Base-by-base conservation (phyloP, 2,888 invertebrate genomes). In the Neuroscelio doddi region DNA sequence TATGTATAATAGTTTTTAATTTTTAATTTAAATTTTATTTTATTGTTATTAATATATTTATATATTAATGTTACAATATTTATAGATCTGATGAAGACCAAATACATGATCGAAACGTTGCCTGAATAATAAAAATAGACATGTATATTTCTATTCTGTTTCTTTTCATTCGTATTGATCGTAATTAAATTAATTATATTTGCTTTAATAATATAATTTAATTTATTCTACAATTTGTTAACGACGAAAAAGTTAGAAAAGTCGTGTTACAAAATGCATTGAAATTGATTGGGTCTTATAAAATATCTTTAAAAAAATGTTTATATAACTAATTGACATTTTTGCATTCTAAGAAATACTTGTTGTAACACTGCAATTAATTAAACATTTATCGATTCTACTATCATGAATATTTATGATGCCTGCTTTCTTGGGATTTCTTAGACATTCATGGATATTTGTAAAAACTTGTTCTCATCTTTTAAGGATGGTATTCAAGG, bases 301-400 rank as follows among this genome's bases (percentile, higher is more conserved):
- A n/a, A n/a, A n/a, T n/a, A n/a, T n/a, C n/a, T n/a, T 36, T 38
- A 46, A 55, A 36, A 26, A 55, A 39, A 32, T 30, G 47, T 46
- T 45, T 47, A 46, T 46, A 26, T 26, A 47, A 56, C 41, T 56
- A 46, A 56, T 47, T 56, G 47, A 39, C 41, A 55, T 24, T 56
- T 53, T 56, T 32, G 47, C 21, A 55, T 55, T 55, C 27, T 14
- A 14, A 55, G 24, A 39, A 39, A 36, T 21, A 46, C 36, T n/a
- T n/a, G 49, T 56, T 49, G 30, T 34, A 34, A 44, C 17, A 10
- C 17, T 7, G 49, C 29, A 57, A 50, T 57, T 57, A 57, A 57
- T 57, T 57, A 57, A 24, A 27, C 30, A 51, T 51, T 45, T 38
- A 58, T 51, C 51, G 58, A 51, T 58, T 58, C 45, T 44, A 42